Conservation (phyloP, 1,140 invertebrate genomes). For the Lasaia peninsularis region DNA sequence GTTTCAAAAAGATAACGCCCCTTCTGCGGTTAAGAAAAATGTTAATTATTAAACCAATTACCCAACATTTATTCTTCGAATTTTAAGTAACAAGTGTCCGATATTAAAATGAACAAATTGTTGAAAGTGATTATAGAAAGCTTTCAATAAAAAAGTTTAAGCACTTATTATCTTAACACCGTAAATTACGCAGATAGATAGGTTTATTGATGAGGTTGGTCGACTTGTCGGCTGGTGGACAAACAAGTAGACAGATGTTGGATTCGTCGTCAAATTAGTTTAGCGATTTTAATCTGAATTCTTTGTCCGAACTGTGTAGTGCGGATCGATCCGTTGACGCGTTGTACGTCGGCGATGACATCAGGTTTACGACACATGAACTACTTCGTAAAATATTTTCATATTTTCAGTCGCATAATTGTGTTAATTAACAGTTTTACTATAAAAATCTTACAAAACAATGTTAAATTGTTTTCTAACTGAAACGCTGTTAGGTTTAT, state of each 20-base stretch:
- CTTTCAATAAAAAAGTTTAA: conserved; percentile 41
- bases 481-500: too few species aligned
- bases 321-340: conserved; percentile 23
- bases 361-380: background rate
- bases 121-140: background rate
- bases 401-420: too few species aligned
- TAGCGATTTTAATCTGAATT: conserved; percentile 58
- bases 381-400: background rate
- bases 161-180: conserved; percentile 66
- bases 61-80: background rate
- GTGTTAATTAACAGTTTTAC: too few species aligned
- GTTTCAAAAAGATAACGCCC: too few species aligned
- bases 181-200: conserved; percentile 68
- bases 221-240: conserved; percentile 8
- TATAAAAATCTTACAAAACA: too few species aligned
- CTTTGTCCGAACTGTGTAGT: conserved; percentile 47
- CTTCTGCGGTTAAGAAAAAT: too few species aligned
- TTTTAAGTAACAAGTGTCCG: background rate
- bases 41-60: too few species aligned
- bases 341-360: conserved; percentile 25
- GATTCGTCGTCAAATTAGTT: conserved; percentile 33
- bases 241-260: conserved; percentile 1
- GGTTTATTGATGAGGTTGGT: conserved; percentile 18
- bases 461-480: too few species aligned
- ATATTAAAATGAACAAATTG: background rate